Evolutionary conservation across 2,113 vertebrate genomes (phyloP).

Genomic region (Cyprinodon tularosa): DNA sequence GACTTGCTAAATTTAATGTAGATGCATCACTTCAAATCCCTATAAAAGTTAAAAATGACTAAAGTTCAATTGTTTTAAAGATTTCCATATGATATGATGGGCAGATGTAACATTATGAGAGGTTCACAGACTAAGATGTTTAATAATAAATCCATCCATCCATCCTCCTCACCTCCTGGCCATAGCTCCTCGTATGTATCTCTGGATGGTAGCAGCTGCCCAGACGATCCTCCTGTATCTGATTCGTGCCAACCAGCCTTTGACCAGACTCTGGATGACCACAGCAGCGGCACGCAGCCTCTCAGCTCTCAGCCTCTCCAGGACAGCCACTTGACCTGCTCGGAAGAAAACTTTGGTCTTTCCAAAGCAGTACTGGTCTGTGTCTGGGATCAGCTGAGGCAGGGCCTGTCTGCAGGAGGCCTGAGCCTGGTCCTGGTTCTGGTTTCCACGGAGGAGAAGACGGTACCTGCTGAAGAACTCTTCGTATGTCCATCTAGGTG

Average conservation of each 20-base stretch:
- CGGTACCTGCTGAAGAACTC: conserved; percentile 81
- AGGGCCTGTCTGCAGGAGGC: conserved; percentile 66
- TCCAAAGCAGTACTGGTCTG: conserved; percentile 77
- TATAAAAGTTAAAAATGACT: neutral
- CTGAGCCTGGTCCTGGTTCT: conserved; percentile 37
- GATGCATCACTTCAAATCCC: neutral
- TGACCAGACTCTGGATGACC: conserved; percentile 77
- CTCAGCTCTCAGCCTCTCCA: conserved; percentile 78
- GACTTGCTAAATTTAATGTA: neutral
- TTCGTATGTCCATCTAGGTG: conserved; percentile 76
- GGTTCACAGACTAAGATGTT: neutral
- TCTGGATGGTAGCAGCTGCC: conserved; percentile 73
- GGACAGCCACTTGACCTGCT: conserved; percentile 79
- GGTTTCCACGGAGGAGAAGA: conserved; percentile 64
- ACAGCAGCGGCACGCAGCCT: conserved; percentile 70
- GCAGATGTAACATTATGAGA: neutral
- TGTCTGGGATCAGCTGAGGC: conserved; percentile 73
- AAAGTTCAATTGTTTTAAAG: neutral
- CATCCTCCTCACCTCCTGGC: conserved; percentile 72
- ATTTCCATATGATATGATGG: neutral
- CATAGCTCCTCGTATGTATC: conserved; percentile 73
- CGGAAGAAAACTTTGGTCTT: conserved; percentile 79
- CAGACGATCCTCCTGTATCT: conserved; percentile 33
- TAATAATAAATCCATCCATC: neutral
- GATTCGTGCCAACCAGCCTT: conserved; percentile 76